These are phyloP conservation scores for Oostethus manadensis DNA, from an alignment of 2,113 vertebrate genomes.

Conservation along the genomic window DNA sequence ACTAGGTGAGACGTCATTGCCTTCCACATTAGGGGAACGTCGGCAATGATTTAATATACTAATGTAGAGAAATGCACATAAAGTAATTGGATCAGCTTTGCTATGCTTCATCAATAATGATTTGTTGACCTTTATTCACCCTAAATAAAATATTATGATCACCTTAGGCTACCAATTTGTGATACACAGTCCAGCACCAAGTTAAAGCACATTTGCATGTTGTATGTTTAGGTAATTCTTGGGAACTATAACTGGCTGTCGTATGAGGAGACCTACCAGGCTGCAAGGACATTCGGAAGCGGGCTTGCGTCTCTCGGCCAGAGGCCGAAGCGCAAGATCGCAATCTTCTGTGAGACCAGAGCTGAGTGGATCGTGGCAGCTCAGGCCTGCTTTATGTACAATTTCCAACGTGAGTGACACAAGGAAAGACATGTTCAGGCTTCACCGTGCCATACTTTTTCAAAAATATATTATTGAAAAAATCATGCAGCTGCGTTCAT, in stretches of 20 bases:
- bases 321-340: slow-evolving; percentile 86
- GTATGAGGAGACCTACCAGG: slow-evolving; percentile 81
- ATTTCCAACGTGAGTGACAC: slow-evolving; percentile 85
- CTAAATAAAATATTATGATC: not conserved
- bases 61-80: not conserved
- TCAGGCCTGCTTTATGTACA: slow-evolving; percentile 96
- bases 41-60: not conserved
- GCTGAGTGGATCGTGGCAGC: slow-evolving; percentile 92
- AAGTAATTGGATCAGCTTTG: not conserved
- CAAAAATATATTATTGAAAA: no score
- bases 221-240: slow-evolving; percentile 82
- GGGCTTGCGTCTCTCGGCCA: slow-evolving; percentile 87
- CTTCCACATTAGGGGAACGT: not conserved
- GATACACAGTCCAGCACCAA: not conserved
- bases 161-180: not conserved
- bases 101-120: no score
- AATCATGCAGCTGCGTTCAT: no score
- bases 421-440: not conserved
- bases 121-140: not conserved
- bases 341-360: slow-evolving; percentile 95
- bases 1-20: slow-evolving; percentile 1
- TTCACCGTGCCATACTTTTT: no score
- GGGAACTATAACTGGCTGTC: slow-evolving; percentile 92
- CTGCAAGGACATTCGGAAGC: slow-evolving; percentile 83
- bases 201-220: not conserved